Evolutionary conservation across 2,888 invertebrate species (phyloP), one percentile per base, ranked within the genome.

Genomic region (Cryptocephalus primarius): DNA sequence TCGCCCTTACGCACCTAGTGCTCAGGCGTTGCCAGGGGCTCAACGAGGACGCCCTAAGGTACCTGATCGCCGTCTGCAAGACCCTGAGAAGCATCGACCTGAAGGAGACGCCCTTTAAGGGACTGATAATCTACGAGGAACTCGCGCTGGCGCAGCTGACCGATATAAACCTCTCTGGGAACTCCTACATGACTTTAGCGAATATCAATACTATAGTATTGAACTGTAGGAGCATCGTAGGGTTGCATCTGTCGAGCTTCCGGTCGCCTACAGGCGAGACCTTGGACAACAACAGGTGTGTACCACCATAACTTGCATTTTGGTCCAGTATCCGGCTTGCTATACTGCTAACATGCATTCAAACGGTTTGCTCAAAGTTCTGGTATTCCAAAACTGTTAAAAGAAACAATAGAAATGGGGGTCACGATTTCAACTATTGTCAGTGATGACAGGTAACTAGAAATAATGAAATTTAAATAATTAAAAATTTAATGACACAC

Each of bases 161-260:
- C 4, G 39, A 33, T 8, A 11, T 54, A 2, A 54, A 54, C 44
- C 36, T 54, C 31, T 45, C 52, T 9, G 52, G 46, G 2, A 54
- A 51, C 32, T 40, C 38, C 2, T 45, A 44, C 11, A 13, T 51
- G 13, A 50, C 48, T 8, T 31, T 46, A 8, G 38, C 44, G 1
- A 48, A 52, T 9, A 49, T 54, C 9, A 34, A 45, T 2, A 50
- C 52, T 1, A 42, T 51, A 4, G 44, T 48, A 4, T 14, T 54
- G 32, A 54, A 54, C 14, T 52, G 52, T 33, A 41, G 47, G 9
- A 43, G 43, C 4, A 38, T 54, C n/a, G 43, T 36, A 8, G 51
- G 49, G 14, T 52, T 54, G 34, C 52, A 54, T 39, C 33, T 54
- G 9, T 47, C 48, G 9, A 45, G 44, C 1, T 54, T 52, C 44